These are phyloP conservation scores for Ernsta delagoae DNA, from an alignment of 2,888 invertebrate species.

Conservation along the genomic window DNA sequence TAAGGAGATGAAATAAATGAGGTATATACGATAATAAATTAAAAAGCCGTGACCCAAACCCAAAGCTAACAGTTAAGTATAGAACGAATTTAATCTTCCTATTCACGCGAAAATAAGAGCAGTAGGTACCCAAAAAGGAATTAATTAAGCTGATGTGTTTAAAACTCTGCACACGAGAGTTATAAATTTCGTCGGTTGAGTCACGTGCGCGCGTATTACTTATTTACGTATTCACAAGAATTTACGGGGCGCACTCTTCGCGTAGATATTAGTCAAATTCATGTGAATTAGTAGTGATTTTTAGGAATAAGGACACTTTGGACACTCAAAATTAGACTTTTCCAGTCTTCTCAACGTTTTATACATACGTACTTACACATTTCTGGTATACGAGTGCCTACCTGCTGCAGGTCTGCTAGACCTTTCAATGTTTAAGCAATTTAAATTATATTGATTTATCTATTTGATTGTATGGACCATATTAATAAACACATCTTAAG, in stretches of 20 bases:
- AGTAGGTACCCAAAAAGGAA: constrained; percentile 61
- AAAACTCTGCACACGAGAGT: constrained; percentile 61
- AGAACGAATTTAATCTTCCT: constrained; percentile 42
- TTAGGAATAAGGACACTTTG: neutral
- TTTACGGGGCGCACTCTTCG: constrained; percentile 31
- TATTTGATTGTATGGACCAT: no score
- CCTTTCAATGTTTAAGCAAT: no score
- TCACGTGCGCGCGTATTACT: constrained; percentile 49
- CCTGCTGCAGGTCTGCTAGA: no score
- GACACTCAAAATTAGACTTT: neutral
- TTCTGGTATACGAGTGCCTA: no score
- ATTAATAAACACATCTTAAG: no score
- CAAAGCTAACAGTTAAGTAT: constrained; percentile 11
- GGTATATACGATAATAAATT: neutral
- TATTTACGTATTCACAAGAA: constrained; percentile 39
- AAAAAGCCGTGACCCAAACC: constrained; percentile 15
- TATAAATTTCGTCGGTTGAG: constrained; percentile 61
- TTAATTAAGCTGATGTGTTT: constrained; percentile 68
- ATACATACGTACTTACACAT: no score
- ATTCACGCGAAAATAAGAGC: constrained; percentile 52
- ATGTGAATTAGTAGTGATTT: constrained; percentile 28
- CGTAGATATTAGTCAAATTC: constrained; percentile 10
- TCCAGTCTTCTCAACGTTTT: no score
- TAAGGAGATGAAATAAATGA: no score
- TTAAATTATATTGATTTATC: no score